phyloP scores from a whole-genome alignment of 2,797 vertebrate species.

The Centropyge bicolor region DNA sequence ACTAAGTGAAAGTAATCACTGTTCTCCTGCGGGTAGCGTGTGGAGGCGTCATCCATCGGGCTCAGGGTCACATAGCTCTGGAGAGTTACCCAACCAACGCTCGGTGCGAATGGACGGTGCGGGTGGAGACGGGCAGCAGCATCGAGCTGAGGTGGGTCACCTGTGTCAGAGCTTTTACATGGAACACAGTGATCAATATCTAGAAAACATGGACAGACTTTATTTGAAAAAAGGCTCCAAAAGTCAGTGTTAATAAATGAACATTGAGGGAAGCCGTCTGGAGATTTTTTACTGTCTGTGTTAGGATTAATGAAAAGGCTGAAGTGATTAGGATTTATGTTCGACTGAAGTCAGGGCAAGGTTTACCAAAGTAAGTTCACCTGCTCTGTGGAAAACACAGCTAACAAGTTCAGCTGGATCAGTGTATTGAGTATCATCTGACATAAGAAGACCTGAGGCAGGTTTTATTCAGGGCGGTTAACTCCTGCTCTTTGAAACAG shows the following conservation, averaged over 20 bases:
- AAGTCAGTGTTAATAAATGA: neutral
- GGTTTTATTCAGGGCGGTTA: neutral
- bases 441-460: too few species aligned
- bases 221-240: conserved; percentile 1
- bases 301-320: neutral
- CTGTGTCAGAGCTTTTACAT: neutral
- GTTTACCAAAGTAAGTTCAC: neutral
- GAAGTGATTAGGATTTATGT: neutral
- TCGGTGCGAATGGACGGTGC: conserved; percentile 91
- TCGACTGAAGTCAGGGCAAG: neutral
- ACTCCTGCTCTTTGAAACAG: neutral
- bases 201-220: neutral
- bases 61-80: conserved; percentile 90
- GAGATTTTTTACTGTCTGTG: neutral
- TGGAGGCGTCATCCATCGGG: conserved; percentile 86
- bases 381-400: neutral
- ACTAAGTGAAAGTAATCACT: conserved; percentile 38
- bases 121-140: conserved; percentile 83
- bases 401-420: neutral
- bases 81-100: conserved; percentile 92
- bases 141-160: conserved; percentile 89
- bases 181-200: too few species aligned
- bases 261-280: neutral
- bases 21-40: conserved; percentile 82
- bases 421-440: too few species aligned